Evolutionary conservation across 1,140 invertebrate species (phyloP), one percentile per base, ranked within the genome.

Genomic region (Lordiphosa mommai): DNA sequence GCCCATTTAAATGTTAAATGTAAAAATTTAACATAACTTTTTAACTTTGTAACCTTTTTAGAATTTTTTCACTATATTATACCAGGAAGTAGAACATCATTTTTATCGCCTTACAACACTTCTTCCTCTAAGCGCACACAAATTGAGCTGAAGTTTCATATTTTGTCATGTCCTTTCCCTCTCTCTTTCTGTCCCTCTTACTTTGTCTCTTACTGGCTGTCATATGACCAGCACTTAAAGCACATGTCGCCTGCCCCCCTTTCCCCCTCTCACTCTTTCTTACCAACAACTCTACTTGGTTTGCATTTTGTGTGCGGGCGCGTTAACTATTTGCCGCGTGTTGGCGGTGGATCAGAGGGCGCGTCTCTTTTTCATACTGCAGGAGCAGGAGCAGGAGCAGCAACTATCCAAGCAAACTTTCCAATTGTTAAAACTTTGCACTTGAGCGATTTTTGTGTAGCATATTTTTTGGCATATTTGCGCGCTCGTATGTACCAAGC

Each of bases 401-500:
- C 38, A 41, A 41, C 59, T 53, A 71, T 41, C 61, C 76, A 76
- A 64, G 61, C 66, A 66, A 82, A 82, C 76, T 82, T 82, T 80
- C 73, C 71, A 82, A 84, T 82, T 82, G 76, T 82, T 82, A 82
- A 82, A 82, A 82, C 76, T 82, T 82, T 84, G 71, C 76, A 82
- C 76, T 82, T 76, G 76, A 80, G 77, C 76, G 77, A 82, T 76
- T 82, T 82, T 82, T 76, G 76, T 82, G 71, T 82, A 76, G 77
- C 76, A 84, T 84, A 82, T 82, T 82, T 80, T 82, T 82, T 82
- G 71, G 76, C 70, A 80, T 80, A 80, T 80, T 80, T 80, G 76
- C 76, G 66, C 71, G 76, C 58, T 61, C 64, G 77, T 82, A 76
- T 82, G 76, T 84, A 64, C 76, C 77, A 68, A 82, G 76, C 76